Conservation (phyloP, 2,797 vertebrate genomes). For the Orientallactaga sibirica region DNA sequence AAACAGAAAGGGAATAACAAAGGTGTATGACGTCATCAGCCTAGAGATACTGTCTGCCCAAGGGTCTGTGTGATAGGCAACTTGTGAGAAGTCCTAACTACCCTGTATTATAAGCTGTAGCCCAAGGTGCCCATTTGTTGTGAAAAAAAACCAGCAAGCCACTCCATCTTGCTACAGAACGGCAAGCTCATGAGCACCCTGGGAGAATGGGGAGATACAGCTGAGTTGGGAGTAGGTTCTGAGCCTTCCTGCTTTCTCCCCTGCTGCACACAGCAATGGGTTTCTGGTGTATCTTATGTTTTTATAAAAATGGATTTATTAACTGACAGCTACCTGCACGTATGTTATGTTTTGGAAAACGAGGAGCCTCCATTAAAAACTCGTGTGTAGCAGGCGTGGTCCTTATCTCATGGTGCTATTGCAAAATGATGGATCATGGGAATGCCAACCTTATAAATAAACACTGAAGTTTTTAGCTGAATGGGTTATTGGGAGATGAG, state of each 20-base stretch:
- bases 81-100: background rate
- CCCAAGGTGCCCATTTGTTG: background rate
- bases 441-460: too few species aligned
- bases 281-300: background rate
- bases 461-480: background rate
- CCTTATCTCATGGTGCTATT: background rate
- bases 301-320: background rate
- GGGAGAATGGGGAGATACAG: background rate
- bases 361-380: background rate
- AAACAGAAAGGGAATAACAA: slow-evolving; percentile 46
- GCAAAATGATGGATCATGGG: background rate
- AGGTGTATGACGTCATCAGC: background rate
- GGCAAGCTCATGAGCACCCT: rapidly evolving
- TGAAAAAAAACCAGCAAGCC: background rate
- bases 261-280: background rate
- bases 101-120: background rate
- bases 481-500: background rate
- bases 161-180: rapidly evolving
- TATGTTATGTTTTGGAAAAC: background rate
- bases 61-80: background rate
- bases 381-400: background rate
- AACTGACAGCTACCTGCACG: background rate
- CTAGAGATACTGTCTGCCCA: background rate
- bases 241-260: background rate
- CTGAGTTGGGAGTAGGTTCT: background rate